Percentiles rank a stretch among this genome's conserved stretches.
Conservation (phyloP, 2,113 vertebrate genomes). For the Nerophis lumbriciformis region DNA sequence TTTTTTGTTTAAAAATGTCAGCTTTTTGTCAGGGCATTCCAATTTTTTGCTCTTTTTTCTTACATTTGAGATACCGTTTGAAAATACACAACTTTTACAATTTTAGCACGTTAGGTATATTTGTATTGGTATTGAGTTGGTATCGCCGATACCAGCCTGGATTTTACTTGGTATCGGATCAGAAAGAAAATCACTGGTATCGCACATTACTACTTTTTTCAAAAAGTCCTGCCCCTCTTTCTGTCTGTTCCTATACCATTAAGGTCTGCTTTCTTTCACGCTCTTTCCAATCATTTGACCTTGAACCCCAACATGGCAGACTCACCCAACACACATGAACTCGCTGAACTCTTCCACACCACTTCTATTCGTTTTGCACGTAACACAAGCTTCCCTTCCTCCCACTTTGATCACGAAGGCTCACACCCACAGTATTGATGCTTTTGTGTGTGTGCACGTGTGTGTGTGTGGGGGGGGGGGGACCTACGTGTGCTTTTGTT, state of each 20-base stretch:
- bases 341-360: constrained; percentile 42
- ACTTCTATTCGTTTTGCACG: constrained; percentile 37
- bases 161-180: too few relatives aligned
- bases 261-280: constrained; percentile 6
- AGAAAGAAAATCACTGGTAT: too few relatives aligned
- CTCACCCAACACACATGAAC: constrained; percentile 49
- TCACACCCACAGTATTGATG: constrained; percentile 28
- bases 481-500: constrained; percentile 28
- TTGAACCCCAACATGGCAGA: constrained; percentile 54
- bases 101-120: too few relatives aligned
- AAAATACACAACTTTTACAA: too few relatives aligned
- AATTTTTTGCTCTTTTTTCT: too few relatives aligned
- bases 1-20: too few relatives aligned
- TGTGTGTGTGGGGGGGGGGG: constrained; percentile 24
- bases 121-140: too few relatives aligned
- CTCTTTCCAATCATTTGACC: constrained; percentile 46
- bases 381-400: constrained; percentile 33
- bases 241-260: not conserved
- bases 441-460: constrained; percentile 12
- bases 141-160: too few relatives aligned
- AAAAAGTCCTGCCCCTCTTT: not conserved
- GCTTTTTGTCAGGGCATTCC: too few relatives aligned
- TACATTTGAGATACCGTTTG: too few relatives aligned
- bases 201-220: not conserved
- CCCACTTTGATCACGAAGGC: constrained; percentile 47